Base-by-base conservation (phyloP, 2,888 invertebrate species). In the Apantesis nais region DNA sequence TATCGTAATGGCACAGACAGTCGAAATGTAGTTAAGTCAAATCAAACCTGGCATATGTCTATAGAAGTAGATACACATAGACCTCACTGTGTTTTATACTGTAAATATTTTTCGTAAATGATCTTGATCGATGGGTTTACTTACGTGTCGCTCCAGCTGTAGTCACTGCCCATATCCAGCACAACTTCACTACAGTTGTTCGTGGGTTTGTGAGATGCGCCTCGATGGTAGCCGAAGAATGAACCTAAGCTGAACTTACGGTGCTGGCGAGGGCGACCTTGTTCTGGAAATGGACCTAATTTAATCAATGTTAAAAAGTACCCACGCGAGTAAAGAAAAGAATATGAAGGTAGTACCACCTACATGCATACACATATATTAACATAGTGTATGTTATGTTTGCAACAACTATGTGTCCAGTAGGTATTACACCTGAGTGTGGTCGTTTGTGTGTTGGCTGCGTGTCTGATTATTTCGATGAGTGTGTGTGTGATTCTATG, bases 231-330 rank as follows among this genome's bases (percentile, higher is more conserved):
- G 4, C 93, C 92, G 77, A 95, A 95, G 76, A 95, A 90, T 0
- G 95, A 95, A 0, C 95, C 95, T 65, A 95, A 81, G 70, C 95
- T 95, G 80, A 95, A 95, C 74, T 95, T 95, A 68, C 95, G 93
- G 52, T 93, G 93, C 58, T 94, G 93, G 1, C 91, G 87, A 52
- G 86, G 86, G 8, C 88, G 83, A 19, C 73, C 73, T 74, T 85
- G 80, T 70, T 88, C 89, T 86, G 80, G 37, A 62, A 78, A 77
- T 68, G 62, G 69, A 60, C 68, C 75, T 74, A 25, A 61, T 63
- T 68, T 31, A 16, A 72, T 62, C 63, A 72, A 69, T 68, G 64
- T 60, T 63, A 34, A 48, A 60, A 71, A 63, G 67, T 60, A 64
- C 3, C 25, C 16, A 7, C 58, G 4, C 29, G 58, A 58, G 16